Evolutionary conservation across 2,113 vertebrate genomes (phyloP).

Genomic region (Alaudala cheleensis): DNA sequence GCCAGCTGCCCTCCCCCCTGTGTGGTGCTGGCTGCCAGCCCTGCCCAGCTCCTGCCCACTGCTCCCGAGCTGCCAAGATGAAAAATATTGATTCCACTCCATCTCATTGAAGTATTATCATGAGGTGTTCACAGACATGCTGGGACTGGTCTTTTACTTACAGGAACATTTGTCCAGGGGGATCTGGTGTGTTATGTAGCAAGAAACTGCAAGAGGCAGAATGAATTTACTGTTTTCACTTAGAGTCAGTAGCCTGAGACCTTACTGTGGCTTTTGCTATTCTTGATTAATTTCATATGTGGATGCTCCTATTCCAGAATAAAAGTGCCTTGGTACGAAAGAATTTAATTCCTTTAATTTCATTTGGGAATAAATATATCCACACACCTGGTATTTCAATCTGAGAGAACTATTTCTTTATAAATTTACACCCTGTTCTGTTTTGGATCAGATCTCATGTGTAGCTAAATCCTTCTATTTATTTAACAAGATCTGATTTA

Average conservation of each 20-base stretch:
- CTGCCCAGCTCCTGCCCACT: not conserved
- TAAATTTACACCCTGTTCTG: not conserved
- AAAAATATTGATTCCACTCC: conserved; percentile 29
- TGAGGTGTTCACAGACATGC: conserved; percentile 23
- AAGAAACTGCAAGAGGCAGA: not conserved
- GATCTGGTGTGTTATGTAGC: not conserved
- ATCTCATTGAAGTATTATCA: not conserved
- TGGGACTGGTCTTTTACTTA: not conserved
- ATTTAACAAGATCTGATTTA: not conserved
- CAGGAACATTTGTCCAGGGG: not conserved
- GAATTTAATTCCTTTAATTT: conserved; percentile 34
- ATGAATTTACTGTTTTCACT: conserved; percentile 30
- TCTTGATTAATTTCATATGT: conserved; percentile 45
- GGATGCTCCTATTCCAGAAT: conserved; percentile 44
- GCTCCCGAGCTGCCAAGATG: conserved; percentile 13
- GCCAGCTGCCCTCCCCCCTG: not conserved
- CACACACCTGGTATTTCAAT: conserved; percentile 38
- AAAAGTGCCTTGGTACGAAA: conserved; percentile 20
- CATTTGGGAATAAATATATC: conserved; percentile 3
- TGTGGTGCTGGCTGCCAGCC: not conserved
- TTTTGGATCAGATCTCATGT: not conserved
- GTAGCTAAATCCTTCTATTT: not conserved
- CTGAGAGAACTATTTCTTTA: not conserved
- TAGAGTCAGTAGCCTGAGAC: conserved; percentile 29
- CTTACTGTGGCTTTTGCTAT: conserved; percentile 19